Conservation (phyloP, 2,888 invertebrate genomes). For the Microdon myrmicae region DNA sequence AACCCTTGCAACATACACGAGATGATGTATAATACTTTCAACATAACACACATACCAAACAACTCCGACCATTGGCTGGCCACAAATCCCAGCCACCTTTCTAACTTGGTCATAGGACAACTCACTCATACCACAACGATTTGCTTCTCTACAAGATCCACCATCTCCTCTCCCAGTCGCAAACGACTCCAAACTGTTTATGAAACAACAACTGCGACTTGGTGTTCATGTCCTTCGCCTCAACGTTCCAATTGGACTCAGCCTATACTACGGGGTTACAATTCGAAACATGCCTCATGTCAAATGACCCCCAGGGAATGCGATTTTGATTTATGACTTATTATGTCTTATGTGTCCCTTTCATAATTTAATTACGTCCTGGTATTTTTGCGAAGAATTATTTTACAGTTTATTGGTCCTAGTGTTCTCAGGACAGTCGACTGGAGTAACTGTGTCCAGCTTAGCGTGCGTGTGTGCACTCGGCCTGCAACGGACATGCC, state of each 20-base stretch:
- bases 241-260: no score
- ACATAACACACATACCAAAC: conserved; percentile 48
- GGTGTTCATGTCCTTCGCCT: conserved; percentile 39
- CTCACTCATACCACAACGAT: no score
- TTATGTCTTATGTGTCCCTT: conserved; percentile 53
- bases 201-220: conserved; percentile 46
- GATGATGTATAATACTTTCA: conserved; percentile 40
- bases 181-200: conserved; percentile 50
- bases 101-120: no score
- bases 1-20: conserved; percentile 1
- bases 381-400: conserved; percentile 52
- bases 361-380: conserved; percentile 53
- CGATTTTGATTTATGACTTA: conserved; percentile 52
- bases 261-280: conserved; percentile 19
- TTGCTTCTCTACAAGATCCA: no score
- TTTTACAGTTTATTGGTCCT: conserved; percentile 51
- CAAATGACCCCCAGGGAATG: conserved; percentile 51
- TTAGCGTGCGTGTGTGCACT: conserved; percentile 8
- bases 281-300: conserved; percentile 51
- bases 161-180: no score
- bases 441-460: neutral
- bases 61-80: conserved; percentile 22
- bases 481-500: conserved; percentile 34
- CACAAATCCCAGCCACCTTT: no score
- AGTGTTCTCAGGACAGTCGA: conserved; percentile 26